These are phyloP conservation scores for Laspeyria flexula DNA, from an alignment of 2,888 invertebrate species.

Conservation along the genomic window DNA sequence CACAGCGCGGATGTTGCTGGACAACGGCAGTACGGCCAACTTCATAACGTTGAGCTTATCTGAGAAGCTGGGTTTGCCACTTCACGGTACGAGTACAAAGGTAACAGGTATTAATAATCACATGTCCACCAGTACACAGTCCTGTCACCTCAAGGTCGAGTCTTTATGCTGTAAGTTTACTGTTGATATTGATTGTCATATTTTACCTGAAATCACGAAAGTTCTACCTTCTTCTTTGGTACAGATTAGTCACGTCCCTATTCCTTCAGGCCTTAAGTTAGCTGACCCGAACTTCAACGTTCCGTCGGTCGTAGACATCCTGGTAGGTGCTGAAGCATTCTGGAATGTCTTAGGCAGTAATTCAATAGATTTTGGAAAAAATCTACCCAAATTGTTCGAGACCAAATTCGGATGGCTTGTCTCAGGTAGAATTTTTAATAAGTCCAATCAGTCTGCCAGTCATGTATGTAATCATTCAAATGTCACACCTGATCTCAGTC, in stretches of 20 bases:
- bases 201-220: conserved; percentile 18
- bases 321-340: conserved; percentile 32
- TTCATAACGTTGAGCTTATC: conserved; percentile 9
- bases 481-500: too few relatives aligned
- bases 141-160: conserved; percentile 3
- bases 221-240: conserved; percentile 19
- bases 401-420: too few relatives aligned
- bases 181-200: background rate
- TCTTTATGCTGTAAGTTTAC: conserved; percentile 6
- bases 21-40: conserved; percentile 12
- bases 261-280: conserved; percentile 12
- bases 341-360: too few relatives aligned
- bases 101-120: conserved; percentile 15
- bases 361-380: too few relatives aligned
- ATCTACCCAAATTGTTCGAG: too few relatives aligned
- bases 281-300: conserved; percentile 33
- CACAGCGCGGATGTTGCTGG: conserved; percentile 3
- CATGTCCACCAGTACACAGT: conserved; percentile 9
- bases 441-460: too few relatives aligned
- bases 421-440: too few relatives aligned
- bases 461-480: too few relatives aligned
- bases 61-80: conserved; percentile 20
- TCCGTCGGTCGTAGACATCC: conserved; percentile 29
- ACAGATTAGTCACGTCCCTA: background rate
- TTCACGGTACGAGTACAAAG: conserved; percentile 14